These are phyloP conservation scores for Hermodice carunculata DNA, from an alignment of 2,888 invertebrate genomes.

Conservation along the genomic window DNA sequence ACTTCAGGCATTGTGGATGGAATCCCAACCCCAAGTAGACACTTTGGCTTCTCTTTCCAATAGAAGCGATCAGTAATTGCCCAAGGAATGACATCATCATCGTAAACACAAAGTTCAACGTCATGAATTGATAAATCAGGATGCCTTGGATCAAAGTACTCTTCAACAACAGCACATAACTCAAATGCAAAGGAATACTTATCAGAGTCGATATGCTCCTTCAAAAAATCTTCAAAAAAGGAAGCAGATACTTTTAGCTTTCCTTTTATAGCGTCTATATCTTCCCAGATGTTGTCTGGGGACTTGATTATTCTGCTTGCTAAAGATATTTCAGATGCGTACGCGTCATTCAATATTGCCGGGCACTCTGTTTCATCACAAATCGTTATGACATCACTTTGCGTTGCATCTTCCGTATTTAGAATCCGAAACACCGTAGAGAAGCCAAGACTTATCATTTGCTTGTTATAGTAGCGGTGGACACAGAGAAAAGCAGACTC, in stretches of 20 bases:
- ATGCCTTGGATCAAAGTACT: not conserved
- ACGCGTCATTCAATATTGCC: no score
- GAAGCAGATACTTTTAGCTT: no score
- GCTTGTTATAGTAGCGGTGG: slow-evolving; percentile 3
- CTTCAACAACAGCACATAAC: not conserved
- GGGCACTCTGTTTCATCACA: slow-evolving; percentile 1
- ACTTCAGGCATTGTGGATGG: not conserved
- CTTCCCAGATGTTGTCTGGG: no score
- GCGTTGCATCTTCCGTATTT: not conserved
- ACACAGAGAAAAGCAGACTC: slow-evolving; percentile 2
- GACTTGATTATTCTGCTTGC: no score
- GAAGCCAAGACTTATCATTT: slow-evolving; percentile 1
- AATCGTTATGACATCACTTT: not conserved
- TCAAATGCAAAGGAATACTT: not conserved
- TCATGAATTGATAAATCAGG: not conserved
- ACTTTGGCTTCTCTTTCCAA: not conserved
- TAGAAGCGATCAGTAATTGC: not conserved
- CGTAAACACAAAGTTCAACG: slow-evolving; percentile 1
- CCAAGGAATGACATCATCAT: slow-evolving; percentile 7
- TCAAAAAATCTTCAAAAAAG: no score
- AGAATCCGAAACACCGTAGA: not conserved
- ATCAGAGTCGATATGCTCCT: no score
- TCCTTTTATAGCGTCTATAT: no score
- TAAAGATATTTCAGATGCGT: no score
- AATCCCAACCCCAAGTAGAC: not conserved